Evolutionary conservation across 2,113 vertebrate genomes (phyloP).

Genomic region (Paedocypris sp.): DNA sequence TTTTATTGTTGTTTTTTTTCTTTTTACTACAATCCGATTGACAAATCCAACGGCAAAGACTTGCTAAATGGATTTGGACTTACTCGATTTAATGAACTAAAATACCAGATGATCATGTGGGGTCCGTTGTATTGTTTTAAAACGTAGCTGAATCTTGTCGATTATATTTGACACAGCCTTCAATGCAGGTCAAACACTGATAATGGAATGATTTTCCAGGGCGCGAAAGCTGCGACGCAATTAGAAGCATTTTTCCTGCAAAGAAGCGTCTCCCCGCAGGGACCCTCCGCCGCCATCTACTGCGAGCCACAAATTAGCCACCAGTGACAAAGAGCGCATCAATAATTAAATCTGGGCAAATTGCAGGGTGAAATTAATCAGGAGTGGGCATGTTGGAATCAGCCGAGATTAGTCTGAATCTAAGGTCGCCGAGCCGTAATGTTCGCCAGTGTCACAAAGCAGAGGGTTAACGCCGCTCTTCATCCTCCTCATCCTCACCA

Average conservation of each 20-base stretch:
- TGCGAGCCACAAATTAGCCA: conserved; percentile 37
- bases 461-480: neutral
- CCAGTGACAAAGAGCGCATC: conserved; percentile 44
- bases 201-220: too few relatives aligned
- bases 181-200: too few relatives aligned
- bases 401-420: conserved; percentile 40
- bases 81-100: too few relatives aligned
- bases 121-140: too few relatives aligned
- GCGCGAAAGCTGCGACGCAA: neutral
- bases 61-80: too few relatives aligned
- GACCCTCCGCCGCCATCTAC: neutral
- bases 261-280: neutral
- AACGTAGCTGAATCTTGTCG: too few relatives aligned
- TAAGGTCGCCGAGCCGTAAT: conserved; percentile 21
- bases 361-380: conserved; percentile 45
- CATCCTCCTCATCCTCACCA: conserved; percentile 10
- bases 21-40: too few relatives aligned
- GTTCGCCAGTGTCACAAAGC: conserved; percentile 28
- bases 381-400: conserved; percentile 44
- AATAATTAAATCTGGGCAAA: conserved; percentile 58
- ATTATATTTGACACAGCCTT: too few relatives aligned
- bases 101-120: too few relatives aligned
- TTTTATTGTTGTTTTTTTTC: too few relatives aligned
- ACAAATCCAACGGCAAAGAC: too few relatives aligned
- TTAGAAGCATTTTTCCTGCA: neutral